Conservation (phyloP, 92 coral and sea anemone species). For the Virgularia gustaviana region DNA sequence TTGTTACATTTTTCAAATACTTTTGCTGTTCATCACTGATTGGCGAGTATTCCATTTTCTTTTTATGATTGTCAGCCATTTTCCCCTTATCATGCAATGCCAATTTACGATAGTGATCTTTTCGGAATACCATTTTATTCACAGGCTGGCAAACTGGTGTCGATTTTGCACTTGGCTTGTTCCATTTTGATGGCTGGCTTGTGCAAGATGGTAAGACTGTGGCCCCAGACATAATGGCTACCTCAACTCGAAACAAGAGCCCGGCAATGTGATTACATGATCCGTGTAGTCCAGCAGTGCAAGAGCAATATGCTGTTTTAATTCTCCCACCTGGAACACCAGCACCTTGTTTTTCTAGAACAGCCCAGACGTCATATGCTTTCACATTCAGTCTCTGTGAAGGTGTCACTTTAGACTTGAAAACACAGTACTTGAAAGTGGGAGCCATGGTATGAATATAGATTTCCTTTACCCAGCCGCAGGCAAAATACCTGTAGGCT, state of each 20-base stretch:
- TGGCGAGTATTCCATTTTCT: not conserved
- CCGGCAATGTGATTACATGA: not conserved
- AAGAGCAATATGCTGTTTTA: not conserved
- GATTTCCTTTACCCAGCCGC: not conserved
- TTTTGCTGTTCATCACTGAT: slow-evolving; percentile 1
- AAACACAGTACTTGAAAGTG: not conserved
- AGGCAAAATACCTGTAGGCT: slow-evolving; percentile 1
- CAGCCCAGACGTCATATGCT: too few species aligned
- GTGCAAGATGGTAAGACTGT: not conserved
- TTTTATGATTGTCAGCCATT: not conserved
- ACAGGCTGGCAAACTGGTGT: too few species aligned
- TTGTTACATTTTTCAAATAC: not conserved
- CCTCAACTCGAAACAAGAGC: slow-evolving; percentile 1
- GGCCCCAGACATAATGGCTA: not conserved
- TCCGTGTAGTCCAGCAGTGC: not conserved
- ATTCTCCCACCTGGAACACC: not conserved
- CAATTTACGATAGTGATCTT: too few species aligned
- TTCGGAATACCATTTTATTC: too few species aligned
- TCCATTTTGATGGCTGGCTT: slow-evolving; percentile 1
- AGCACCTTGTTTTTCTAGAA: not conserved
- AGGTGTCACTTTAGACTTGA: slow-evolving; percentile 1
- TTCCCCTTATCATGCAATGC: not conserved
- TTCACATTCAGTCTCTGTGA: not conserved
- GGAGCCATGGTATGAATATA: not conserved
- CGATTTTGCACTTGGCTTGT: not conserved